Evolutionary conservation across 2,888 invertebrate genomes (phyloP), one percentile per base, ranked within the genome.

Genomic region (Anaspis maculata): DNA sequence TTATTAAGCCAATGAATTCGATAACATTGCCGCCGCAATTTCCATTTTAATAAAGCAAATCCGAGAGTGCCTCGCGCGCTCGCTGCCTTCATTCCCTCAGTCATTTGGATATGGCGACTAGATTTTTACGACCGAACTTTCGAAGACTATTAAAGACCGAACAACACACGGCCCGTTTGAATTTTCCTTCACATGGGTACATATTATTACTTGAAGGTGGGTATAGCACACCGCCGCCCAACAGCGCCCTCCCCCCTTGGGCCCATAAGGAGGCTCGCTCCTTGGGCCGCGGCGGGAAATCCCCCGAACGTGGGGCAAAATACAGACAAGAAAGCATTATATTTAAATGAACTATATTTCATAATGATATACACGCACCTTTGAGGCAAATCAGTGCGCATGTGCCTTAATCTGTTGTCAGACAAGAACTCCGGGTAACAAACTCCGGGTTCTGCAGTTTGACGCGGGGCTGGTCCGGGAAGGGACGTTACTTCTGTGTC

Each of bases 291-390:
- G 19, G 9, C 5, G 4, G 13, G 13, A 27, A 27, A 27, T 16
- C 21, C 1, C 12, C 16, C 35, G 27, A 28, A 32, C 29, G 32
- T 37, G 32, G 34, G 41, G 40, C 32, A 40, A 40, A 42, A 42
- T 32, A 40, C 38, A 41, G 36, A 39, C 39, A 34, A 40, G 37
- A 51, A 42, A 47, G 45, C 41, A 47, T 45, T 44, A 46, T 50
- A 51, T 53, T 54, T 45, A 49, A 50, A 50, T 49, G 50, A 48
- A 49, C 51, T 46, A 52, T 54, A 53, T 52, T 51, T 56, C 52
- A 53, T 50, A 54, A 56, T 54, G 52, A 57, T 56, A 51, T 51
- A 55, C 56, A 57, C 51, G 54, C 51, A 49, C 49, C 50, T 51
- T 43, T 43, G 43, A 53, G 49, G 48, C 44, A 46, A 42, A 39